phyloP scores from a whole-genome alignment of 2,113 vertebrate species.

The Axis porcinus region DNA sequence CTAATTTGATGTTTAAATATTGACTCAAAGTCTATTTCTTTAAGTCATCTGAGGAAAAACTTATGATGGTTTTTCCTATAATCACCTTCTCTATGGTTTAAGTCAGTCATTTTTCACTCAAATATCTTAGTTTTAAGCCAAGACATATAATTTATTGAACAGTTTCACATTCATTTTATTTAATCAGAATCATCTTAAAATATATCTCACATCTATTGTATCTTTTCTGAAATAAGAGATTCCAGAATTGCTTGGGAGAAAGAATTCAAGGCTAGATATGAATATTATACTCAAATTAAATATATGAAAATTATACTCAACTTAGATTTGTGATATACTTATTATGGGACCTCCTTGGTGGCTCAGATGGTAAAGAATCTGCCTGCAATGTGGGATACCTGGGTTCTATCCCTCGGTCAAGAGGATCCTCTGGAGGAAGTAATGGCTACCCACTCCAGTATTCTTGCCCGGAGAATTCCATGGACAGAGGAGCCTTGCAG shows the following conservation, averaged over 20 bases:
- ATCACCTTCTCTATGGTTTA: not conserved
- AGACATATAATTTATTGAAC: not conserved
- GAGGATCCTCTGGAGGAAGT: not conserved
- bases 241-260: not conserved
- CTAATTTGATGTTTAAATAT: not conserved
- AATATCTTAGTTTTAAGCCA: not conserved
- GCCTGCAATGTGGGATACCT: not conserved
- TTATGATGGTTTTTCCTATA: not conserved
- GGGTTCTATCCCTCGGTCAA: not conserved
- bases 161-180: not conserved
- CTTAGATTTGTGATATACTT: not conserved
- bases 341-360: not conserved
- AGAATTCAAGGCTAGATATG: not conserved
- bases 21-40: not conserved
- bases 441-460: not conserved
- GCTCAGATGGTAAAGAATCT: not conserved
- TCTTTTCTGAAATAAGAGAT: not conserved
- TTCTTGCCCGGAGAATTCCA: not conserved
- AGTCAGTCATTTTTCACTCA: not conserved
- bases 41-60: not conserved
- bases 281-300: not conserved
- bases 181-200: constrained; percentile 2
- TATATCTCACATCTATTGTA: not conserved
- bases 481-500: not conserved
- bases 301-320: not conserved